Evolutionary conservation across 2,888 invertebrate genomes (phyloP), one percentile per base, ranked within the genome.

Genomic region (Agrotis ipsilon): DNA sequence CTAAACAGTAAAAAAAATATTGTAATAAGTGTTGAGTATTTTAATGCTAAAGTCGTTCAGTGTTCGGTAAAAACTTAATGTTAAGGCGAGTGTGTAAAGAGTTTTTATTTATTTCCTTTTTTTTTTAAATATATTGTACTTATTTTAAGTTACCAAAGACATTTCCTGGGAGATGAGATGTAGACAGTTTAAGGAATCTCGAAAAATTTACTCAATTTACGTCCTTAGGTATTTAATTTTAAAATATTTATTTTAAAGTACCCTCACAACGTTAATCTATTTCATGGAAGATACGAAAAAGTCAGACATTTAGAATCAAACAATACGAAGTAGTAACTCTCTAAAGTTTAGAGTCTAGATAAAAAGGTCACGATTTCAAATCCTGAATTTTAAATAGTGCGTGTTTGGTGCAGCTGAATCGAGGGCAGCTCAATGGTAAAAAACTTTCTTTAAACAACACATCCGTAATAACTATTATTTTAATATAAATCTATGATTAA

Each of bases 1-100:
- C 83, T 89, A 87, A 87, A 89, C 86, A 86, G 82, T 89, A 91
- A 91, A 91, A 90, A 88, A 92, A 86, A 84, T 90, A 92, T 93
- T 91, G 89, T 92, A 92, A 86, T 93, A 93, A 94, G 93, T 94
- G 94, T 95, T 95, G 91, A 93, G 87, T 93, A 93, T 91, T 83
- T 78, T 91, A 92, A 90, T 88, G 92, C 94, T 93, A 90, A 90
- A 78, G 72, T 85, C 86, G 90, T 92, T 91, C 90, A 79, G 92
- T 94, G 92, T 94, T 92, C 91, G 88, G 85, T 91, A 90, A 91
- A 80, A 89, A 89, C 48, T 75, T 87, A 80, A 77, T 86, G 76
- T 85, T 91, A 90, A 88, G 84, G 69, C 81, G 83, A 79, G 81
- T 87, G 83, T 88, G 75, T 82, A 75, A 78, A 63, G 66, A 72